Base-by-base conservation (phyloP, 2,888 invertebrate species). In the Ochlodes sylvanus region DNA sequence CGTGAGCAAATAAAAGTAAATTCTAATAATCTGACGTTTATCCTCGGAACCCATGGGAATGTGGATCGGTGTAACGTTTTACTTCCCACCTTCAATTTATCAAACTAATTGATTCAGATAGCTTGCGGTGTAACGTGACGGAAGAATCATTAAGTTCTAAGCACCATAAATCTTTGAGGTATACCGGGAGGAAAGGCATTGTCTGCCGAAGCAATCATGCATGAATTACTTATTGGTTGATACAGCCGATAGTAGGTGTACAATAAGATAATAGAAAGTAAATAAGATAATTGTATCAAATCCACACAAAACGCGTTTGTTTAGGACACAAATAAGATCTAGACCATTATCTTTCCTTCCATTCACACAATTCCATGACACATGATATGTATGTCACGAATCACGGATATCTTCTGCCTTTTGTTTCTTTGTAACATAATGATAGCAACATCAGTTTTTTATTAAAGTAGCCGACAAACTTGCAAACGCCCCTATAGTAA, bases 21-120 rank as follows among this genome's bases (percentile, higher is more conserved):
- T 66, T 52, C 52, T 38, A 42, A 66, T 58, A 58, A 66, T 14
- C 21, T 50, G 55, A 69, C 21, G 17, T 69, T 12, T 67, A 47
- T 41, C 50, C 85, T 58, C 3, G 38, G 17, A 27, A 27, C 52
- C 58, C 19, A 50, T 47, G 58, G 38, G 27, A 10, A 32, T 41
- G 52, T 41, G n/a, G 47, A 9, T 56, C 55, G n/a, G 41, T 52
- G n/a, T 64, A 56, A 17, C 32, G 34, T 44, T 64, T 56, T 38
- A 32, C 21, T 34, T 7, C 44, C 21, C 38, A 21, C 42, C 15
- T 42, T 2, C 19, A 50, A 50, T 57, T 19, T 56, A 57, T 57
- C 50, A 47, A 41, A 21, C 1, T 57, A 47, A 57, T 65, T 65
- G 47, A 42, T 64, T 64, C 50, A 56, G 56, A 44, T 56, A 17